Conservation (phyloP, 2,797 vertebrate species). For the Sparidentex hasta region DNA sequence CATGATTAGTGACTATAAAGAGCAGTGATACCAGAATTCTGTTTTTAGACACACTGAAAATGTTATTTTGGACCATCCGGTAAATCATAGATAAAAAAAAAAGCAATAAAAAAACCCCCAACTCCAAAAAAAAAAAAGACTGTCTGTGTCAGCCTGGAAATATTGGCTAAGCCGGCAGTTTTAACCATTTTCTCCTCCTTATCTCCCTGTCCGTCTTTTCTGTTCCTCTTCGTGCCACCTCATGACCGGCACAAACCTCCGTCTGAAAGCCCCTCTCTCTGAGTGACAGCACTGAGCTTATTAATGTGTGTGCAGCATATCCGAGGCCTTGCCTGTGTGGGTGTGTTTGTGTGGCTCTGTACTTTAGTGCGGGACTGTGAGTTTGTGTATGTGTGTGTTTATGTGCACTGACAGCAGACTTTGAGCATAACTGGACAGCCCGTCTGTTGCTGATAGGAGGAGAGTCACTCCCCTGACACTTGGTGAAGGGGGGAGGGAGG, state of each 20-base stretch:
- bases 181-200: conserved; percentile 36
- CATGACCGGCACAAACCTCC: conserved; percentile 37
- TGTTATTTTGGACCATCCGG: conserved; percentile 18
- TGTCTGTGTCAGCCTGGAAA: conserved; percentile 41
- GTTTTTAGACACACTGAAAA: conserved; percentile 11
- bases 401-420: conserved; percentile 49
- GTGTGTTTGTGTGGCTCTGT: conserved; percentile 40
- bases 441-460: conserved; percentile 63
- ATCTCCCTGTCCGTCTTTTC: conserved; percentile 31
- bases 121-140: no score
- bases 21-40: not conserved
- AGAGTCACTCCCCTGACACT: conserved; percentile 58
- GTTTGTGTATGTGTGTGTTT: conserved; percentile 43
- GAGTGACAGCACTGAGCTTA: conserved; percentile 61
- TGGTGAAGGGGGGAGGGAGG: conserved; percentile 36
- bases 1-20: conserved; percentile 31
- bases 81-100: conserved; percentile 36
- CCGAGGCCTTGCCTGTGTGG: conserved; percentile 30
- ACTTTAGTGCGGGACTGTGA: conserved; percentile 13
- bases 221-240: conserved; percentile 52
- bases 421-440: conserved; percentile 52
- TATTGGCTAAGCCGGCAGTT: conserved; percentile 38
- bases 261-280: conserved; percentile 50
- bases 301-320: conserved; percentile 48
- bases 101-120: conserved; percentile 1